A percentile compares a stretch with the other conserved stretches of the same genome.
Evolutionary conservation across 2,797 vertebrate genomes (phyloP).

Genomic region (Sebastes kiyomatsui): DNA sequence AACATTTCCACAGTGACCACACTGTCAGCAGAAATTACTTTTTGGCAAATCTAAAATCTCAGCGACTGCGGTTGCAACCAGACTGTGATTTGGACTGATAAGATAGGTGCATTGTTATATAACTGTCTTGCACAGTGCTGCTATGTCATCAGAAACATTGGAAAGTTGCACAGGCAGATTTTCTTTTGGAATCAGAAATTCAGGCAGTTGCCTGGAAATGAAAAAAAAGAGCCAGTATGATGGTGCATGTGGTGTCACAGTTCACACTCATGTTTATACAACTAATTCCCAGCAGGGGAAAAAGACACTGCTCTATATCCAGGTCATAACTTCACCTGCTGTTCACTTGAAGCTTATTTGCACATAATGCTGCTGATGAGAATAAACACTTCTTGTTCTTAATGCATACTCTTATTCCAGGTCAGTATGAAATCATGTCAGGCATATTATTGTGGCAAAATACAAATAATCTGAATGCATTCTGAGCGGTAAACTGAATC

Average conservation of each 20-base stretch:
- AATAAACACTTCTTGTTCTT: slow-evolving; percentile 18
- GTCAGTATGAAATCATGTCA: slow-evolving; percentile 1
- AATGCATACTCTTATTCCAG: not conserved
- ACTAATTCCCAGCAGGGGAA: slow-evolving; percentile 39
- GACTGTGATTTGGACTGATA: slow-evolving; percentile 1
- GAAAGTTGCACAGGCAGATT: not conserved
- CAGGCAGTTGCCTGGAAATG: not conserved
- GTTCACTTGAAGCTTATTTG: slow-evolving; percentile 40
- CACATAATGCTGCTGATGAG: slow-evolving; percentile 38
- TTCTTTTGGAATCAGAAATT: not conserved
- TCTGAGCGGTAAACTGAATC: not conserved
- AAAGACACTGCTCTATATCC: slow-evolving; percentile 14
- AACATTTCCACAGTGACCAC: not conserved
- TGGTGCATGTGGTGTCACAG: slow-evolving; percentile 14
- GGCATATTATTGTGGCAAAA: not conserved
- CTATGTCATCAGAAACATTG: slow-evolving; percentile 8
- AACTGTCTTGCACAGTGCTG: not conserved
- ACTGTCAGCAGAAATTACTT: slow-evolving; percentile 19
- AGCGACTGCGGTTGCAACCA: not conserved
- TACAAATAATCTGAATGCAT: not conserved
- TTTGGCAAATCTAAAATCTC: slow-evolving; percentile 4
- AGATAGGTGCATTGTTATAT: slow-evolving; percentile 24
- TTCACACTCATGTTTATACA: slow-evolving; percentile 51
- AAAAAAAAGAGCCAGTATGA: not conserved
- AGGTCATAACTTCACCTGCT: slow-evolving; percentile 51